Conservation (phyloP, 1,140 invertebrate genomes). For the Neomicropteryx cornuta region DNA sequence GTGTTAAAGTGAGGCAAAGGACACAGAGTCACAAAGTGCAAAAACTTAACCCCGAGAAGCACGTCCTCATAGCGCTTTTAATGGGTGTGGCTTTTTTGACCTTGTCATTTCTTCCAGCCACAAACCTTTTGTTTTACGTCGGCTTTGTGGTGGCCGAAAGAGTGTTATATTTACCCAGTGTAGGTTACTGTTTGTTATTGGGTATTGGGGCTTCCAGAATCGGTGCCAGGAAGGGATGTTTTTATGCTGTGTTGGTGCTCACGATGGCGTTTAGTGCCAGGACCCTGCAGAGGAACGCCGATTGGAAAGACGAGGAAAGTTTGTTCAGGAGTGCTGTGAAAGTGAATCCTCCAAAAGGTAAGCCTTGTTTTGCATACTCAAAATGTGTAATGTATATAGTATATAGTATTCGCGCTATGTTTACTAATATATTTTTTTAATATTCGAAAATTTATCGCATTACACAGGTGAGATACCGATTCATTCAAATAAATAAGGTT, state of each 20-base stretch:
- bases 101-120: constrained; percentile 87
- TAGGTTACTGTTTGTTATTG: constrained; percentile 85
- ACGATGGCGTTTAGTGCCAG: constrained; percentile 61
- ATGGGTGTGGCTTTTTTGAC: constrained; percentile 68
- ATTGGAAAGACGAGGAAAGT: constrained; percentile 89
- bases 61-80: constrained; percentile 39
- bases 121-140: constrained; percentile 90
- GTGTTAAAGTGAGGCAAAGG: constrained; percentile 16
- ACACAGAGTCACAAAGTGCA: constrained; percentile 20
- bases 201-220: constrained; percentile 59
- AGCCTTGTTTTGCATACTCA: constrained; percentile 20
- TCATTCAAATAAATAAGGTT: too few relatives aligned
- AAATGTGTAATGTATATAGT: too few relatives aligned
- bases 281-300: constrained; percentile 74
- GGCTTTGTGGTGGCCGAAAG: constrained; percentile 95
- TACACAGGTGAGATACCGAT: too few relatives aligned
- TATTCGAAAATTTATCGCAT: too few relatives aligned
- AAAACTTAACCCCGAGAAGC: constrained; percentile 25
- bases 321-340: constrained; percentile 83
- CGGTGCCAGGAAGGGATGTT: constrained; percentile 35
- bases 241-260: constrained; percentile 39
- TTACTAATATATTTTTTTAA: too few relatives aligned
- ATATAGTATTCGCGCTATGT: too few relatives aligned
- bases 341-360: constrained; percentile 97
- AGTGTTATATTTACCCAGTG: constrained; percentile 89